Base-by-base conservation (phyloP, 2,113 vertebrate genomes). In the Callionymus lyra region DNA sequence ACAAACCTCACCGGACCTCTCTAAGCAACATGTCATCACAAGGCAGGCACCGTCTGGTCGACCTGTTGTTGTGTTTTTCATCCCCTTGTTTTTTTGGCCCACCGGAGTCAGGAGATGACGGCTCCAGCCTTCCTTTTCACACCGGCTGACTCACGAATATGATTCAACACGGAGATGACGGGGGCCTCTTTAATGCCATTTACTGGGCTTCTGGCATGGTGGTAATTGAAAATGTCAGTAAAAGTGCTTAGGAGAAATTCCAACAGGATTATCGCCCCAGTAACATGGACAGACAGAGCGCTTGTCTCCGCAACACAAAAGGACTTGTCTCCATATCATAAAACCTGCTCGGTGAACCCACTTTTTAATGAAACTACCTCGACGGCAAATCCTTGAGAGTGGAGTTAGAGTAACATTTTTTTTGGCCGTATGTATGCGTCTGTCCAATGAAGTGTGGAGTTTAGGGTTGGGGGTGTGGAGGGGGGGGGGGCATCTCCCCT, bases 201-300 rank as follows among this genome's bases (percentile, higher is more conserved):
- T 76, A 78, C 72, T 37, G n/a, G 56, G 57, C 52, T 52, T n/a
- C 58, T 78, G 74, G 81, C 76, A 76, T 76, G 68, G 78, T 49
- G 69, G 77, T 81, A 79, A 81, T 83, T 83, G 78, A 73, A 81
- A 81, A 80, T 80, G 81, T 81, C 78, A 83, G 72, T 80, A 78
- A 79, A 81, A 81, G 78, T 80, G 72, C 78, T 83, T 73, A 71
- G 74, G 54, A 81, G 74, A 81, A 81, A 80, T 83, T 83, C 81
- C 78, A 62, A 45, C 50, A 39, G 78, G 81, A 83, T 83, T 83
- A 83, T 83, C 81, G 65, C 78, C 81, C 78, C 78, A 81, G 81
- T 83, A 83, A 83, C 81, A 80, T 70, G 6, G 78, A 71, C 70
- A 81, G 78, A 80, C 76, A 76, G 64, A 72, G 69, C 56, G 64